These are phyloP conservation scores for Spodoptera picta DNA, from an alignment of 2,888 invertebrate species.

Conservation along the genomic window DNA sequence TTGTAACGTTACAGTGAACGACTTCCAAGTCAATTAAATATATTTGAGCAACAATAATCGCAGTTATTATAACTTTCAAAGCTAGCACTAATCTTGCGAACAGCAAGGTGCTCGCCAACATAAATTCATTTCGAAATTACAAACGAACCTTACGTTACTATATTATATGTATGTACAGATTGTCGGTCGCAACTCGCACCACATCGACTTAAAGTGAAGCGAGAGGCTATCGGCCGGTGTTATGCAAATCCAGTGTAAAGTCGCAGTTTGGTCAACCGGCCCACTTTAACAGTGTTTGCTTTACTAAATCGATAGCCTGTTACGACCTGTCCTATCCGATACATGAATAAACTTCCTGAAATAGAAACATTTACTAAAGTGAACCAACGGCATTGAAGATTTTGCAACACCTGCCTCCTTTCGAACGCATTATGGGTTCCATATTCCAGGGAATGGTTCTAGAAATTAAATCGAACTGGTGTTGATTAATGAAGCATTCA, in stretches of 20 bases:
- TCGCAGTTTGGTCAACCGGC: constrained; percentile 62
- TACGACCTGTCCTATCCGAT: constrained; percentile 60
- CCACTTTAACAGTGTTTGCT: constrained; percentile 61
- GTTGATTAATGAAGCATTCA: constrained; percentile 49
- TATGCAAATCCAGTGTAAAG: constrained; percentile 56
- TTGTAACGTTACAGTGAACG: constrained; percentile 17
- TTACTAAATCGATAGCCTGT: constrained; percentile 61
- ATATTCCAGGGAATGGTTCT: constrained; percentile 31
- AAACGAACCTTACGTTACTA: constrained; percentile 43
- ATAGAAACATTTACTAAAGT: constrained; percentile 50
- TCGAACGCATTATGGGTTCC: constrained; percentile 40
- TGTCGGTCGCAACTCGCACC: constrained; percentile 20
- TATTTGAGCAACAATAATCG: constrained; percentile 23
- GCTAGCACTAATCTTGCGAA: constrained; percentile 28
- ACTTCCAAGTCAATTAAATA: constrained; percentile 31
- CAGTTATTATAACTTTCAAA: constrained; percentile 31
- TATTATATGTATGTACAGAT: constrained; percentile 7
- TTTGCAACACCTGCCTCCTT: constrained; percentile 46
- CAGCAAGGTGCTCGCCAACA: constrained; percentile 35
- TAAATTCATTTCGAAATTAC: constrained; percentile 49
- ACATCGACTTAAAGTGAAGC: constrained; percentile 40
- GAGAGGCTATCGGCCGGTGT: constrained; percentile 35
- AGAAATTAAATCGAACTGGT: constrained; percentile 34
- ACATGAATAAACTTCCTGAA: constrained; percentile 63
- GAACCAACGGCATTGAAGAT: constrained; percentile 42